These are phyloP conservation scores for Indri indri DNA, from an alignment of 2,113 vertebrate genomes.

Conservation along the genomic window DNA sequence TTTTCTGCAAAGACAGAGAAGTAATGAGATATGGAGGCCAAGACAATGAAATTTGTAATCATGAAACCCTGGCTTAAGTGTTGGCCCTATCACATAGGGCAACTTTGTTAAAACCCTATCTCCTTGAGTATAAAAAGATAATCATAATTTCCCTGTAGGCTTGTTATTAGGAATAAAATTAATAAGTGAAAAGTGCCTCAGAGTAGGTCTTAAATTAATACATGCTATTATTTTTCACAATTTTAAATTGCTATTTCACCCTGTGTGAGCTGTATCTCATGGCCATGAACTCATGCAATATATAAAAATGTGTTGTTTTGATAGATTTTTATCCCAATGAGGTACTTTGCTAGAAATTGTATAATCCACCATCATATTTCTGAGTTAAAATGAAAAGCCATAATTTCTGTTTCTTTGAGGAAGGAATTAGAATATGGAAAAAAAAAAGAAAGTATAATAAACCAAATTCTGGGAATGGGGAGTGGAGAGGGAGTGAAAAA, in stretches of 20 bases:
- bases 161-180: background rate
- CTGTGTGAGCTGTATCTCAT: background rate
- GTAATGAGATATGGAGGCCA: background rate
- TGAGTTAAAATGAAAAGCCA: slow-evolving; percentile 44
- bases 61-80: background rate
- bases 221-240: background rate
- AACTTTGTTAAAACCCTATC: background rate
- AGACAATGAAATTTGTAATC: background rate
- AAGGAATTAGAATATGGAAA: slow-evolving; percentile 9
- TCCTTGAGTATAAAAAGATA: background rate
- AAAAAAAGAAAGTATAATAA: background rate
- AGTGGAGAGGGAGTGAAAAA: background rate
- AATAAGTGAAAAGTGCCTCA: background rate
- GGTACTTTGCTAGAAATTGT: slow-evolving; percentile 52
- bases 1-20: background rate
- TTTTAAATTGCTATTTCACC: background rate
- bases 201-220: background rate
- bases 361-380: background rate
- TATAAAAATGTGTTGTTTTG: slow-evolving; percentile 23
- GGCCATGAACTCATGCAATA: slow-evolving; percentile 1
- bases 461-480: background rate
- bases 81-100: background rate
- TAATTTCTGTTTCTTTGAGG: slow-evolving; percentile 44
- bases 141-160: background rate
- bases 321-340: slow-evolving; percentile 43